These are phyloP conservation scores for Cheilosia variabilis DNA, from an alignment of 2,888 invertebrate genomes.

Conservation along the genomic window DNA sequence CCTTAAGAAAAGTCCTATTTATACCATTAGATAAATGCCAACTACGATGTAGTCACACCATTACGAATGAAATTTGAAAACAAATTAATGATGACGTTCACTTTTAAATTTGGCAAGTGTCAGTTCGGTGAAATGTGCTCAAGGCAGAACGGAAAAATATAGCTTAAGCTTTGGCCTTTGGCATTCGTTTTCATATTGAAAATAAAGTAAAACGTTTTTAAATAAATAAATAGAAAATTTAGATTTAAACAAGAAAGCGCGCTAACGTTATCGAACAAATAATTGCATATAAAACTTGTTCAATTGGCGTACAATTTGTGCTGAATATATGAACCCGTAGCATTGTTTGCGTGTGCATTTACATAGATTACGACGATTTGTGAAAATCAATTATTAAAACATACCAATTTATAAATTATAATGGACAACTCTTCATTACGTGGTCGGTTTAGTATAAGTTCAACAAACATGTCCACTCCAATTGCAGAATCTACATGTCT, in stretches of 20 bases:
- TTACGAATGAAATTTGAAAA: no score
- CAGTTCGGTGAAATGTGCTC: slow-evolving; percentile 51
- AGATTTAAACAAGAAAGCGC: neutral
- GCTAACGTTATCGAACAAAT: neutral
- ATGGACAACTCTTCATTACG: slow-evolving; percentile 77
- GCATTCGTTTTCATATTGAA: neutral
- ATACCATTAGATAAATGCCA: no score
- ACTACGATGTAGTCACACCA: no score
- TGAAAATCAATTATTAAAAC: slow-evolving; percentile 1
- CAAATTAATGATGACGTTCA: no score
- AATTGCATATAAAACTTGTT: neutral
- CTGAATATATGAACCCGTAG: neutral
- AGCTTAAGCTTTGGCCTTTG: slow-evolving; percentile 16
- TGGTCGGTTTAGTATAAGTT: slow-evolving; percentile 79
- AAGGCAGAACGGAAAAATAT: neutral
- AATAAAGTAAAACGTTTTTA: neutral
- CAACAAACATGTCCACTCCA: slow-evolving; percentile 79
- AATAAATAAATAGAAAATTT: slow-evolving; percentile 3
- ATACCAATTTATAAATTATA: neutral
- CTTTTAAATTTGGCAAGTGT: slow-evolving; percentile 17
- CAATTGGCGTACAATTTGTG: neutral
- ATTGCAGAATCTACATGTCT: slow-evolving; percentile 82
- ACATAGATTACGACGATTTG: slow-evolving; percentile 4
- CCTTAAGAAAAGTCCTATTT: no score
- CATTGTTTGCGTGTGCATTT: neutral